Evolutionary conservation across 2,888 invertebrate genomes (phyloP).

Genomic region (Neoscelio sp.): DNA sequence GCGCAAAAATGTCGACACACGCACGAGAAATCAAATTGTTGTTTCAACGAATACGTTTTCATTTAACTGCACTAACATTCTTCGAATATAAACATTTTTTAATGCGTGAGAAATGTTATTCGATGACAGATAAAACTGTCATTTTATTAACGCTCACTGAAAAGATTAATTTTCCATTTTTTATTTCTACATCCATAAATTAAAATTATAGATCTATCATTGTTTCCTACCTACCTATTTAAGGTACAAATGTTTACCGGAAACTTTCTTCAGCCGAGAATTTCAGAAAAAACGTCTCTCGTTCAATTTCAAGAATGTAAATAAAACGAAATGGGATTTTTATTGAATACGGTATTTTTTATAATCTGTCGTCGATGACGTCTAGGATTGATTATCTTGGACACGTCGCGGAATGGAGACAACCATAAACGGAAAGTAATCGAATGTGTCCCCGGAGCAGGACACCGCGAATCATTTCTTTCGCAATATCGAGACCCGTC

Average conservation of each 20-base stretch:
- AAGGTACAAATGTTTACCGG: too few relatives aligned
- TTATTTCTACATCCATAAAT: too few relatives aligned
- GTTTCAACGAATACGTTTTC: neutral
- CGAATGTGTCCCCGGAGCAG: constrained; percentile 43
- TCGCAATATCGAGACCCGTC: constrained; percentile 42
- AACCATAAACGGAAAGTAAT: constrained; percentile 60
- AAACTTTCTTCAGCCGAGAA: too few relatives aligned
- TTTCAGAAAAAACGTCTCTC: neutral
- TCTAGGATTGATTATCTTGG: constrained; percentile 62
- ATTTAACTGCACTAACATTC: constrained; percentile 23
- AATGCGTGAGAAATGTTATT: constrained; percentile 20
- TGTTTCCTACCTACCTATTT: too few relatives aligned
- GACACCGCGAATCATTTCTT: constrained; percentile 52
- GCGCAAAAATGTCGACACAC: too few relatives aligned
- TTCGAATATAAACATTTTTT: constrained; percentile 27
- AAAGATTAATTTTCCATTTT: too few relatives aligned
- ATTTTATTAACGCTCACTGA: neutral
- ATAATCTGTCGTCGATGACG: constrained; percentile 39
- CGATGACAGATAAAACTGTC: too few relatives aligned
- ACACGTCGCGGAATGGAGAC: constrained; percentile 46
- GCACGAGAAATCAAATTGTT: constrained; percentile 6
- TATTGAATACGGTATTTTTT: constrained; percentile 31
- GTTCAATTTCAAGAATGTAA: neutral
- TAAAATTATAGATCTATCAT: too few relatives aligned
- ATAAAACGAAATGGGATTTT: constrained; percentile 17